A percentile compares a stretch with the other conserved stretches of the same genome.
phyloP scores from a whole-genome alignment of 2,888 invertebrate species.

The Drosophila acutilabella region DNA sequence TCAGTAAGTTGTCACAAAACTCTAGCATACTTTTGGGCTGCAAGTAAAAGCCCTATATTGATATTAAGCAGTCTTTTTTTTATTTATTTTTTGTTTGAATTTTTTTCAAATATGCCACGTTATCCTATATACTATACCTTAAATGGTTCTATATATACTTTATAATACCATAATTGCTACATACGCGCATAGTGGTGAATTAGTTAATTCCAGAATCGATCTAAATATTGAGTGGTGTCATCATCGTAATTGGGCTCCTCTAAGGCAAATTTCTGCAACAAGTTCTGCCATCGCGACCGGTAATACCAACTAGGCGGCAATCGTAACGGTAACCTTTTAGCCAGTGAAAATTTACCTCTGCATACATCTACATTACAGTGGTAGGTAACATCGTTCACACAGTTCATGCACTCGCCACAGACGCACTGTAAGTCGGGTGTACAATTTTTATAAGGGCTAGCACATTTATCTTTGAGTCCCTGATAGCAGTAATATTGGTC shows the following conservation, averaged over 20 bases:
- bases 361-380: constrained; percentile 1
- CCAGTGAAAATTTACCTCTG: constrained; percentile 1
- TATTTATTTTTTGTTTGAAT: constrained; percentile 5
- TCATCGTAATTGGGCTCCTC: constrained; percentile 39
- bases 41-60: neutral
- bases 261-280: constrained; percentile 4
- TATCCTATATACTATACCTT: neutral
- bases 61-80: constrained; percentile 2
- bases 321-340: constrained; percentile 26
- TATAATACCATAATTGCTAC: constrained; percentile 1
- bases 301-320: constrained; percentile 29
- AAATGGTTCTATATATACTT: neutral
- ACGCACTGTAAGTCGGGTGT: neutral
- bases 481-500: neutral
- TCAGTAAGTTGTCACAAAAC: neutral
- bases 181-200: neutral
- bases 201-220: neutral
- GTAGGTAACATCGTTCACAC: constrained; percentile 6
- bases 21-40: constrained; percentile 9
- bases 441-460: neutral
- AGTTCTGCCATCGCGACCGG: constrained; percentile 4
- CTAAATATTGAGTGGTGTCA: neutral
- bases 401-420: constrained; percentile 16
- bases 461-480: neutral
- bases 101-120: constrained; percentile 11